Conservation (phyloP, 2,888 invertebrate genomes). For the Ligdia adustata region DNA sequence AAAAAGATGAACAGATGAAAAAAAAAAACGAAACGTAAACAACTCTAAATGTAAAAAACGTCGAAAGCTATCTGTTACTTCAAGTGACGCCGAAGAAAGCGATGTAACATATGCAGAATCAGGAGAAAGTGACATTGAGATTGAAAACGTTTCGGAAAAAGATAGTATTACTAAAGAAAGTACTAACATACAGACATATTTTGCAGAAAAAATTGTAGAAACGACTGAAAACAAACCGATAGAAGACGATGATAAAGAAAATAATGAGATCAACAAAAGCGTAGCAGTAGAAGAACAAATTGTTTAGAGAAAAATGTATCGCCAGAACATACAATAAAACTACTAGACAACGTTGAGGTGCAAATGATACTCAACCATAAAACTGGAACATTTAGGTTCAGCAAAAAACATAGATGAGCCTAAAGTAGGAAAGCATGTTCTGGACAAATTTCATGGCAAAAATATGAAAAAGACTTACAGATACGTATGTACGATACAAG, state of each 20-base stretch:
- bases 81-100: neutral
- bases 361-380: slow-evolving; percentile 11
- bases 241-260: slow-evolving; percentile 1
- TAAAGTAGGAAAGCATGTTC: slow-evolving; percentile 6
- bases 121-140: neutral
- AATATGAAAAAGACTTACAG: slow-evolving; percentile 7
- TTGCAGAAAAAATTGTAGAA: slow-evolving; percentile 6
- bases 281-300: slow-evolving; percentile 3
- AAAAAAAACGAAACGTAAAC: neutral
- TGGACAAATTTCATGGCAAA: slow-evolving; percentile 7
- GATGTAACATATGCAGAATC: neutral
- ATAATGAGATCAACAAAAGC: slow-evolving; percentile 2
- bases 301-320: slow-evolving; percentile 3
- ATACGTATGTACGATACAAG: slow-evolving; percentile 8
- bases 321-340: slow-evolving; percentile 7
- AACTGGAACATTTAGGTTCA: slow-evolving; percentile 10
- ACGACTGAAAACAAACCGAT: slow-evolving; percentile 2
- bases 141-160: neutral
- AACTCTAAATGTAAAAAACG: slow-evolving; percentile 1
- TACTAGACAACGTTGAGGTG: slow-evolving; percentile 3
- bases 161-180: slow-evolving; percentile 4
- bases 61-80: neutral
- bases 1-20: slow-evolving; percentile 1
- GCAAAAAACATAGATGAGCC: slow-evolving; percentile 1
- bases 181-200: slow-evolving; percentile 3